These are phyloP conservation scores for Geotria australis DNA, from an alignment of 2,797 vertebrate genomes.

Conservation along the genomic window DNA sequence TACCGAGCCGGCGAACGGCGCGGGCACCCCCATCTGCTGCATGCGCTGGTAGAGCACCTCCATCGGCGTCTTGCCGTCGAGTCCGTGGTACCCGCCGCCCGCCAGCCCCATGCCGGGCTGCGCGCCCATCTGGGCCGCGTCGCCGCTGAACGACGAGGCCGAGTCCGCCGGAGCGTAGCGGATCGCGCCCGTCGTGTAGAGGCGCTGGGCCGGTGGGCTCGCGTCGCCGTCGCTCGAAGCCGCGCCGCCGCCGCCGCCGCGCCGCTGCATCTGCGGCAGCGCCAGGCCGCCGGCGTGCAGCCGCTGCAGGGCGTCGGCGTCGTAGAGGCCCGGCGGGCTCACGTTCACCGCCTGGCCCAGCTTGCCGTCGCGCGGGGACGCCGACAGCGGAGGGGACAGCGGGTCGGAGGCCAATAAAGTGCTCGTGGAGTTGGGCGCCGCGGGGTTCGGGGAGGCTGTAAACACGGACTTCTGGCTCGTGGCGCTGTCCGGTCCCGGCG, in stretches of 20 bases:
- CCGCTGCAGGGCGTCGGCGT: conserved; percentile 75
- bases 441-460: conserved; percentile 24
- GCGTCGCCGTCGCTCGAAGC: too few species aligned
- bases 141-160: not conserved
- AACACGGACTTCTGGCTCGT: conserved; percentile 46
- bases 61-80: not conserved
- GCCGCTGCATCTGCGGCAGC: conserved; percentile 74
- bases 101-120: not conserved
- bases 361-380: conserved; percentile 83
- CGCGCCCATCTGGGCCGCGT: not conserved
- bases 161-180: conserved; percentile 40
- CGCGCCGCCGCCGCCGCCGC: conserved; percentile 51
- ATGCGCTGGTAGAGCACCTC: not conserved
- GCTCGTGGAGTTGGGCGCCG: conserved; percentile 23
- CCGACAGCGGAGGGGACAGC: conserved; percentile 74
- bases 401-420: conserved; percentile 22
- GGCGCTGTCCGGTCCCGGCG: conserved; percentile 53
- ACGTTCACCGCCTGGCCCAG: conserved; percentile 17
- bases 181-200: conserved; percentile 97
- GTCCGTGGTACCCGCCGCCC: not conserved
- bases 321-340: conserved; percentile 42
- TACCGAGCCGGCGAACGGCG: not conserved
- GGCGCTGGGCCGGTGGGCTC: conserved; percentile 30
- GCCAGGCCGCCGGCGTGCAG: conserved; percentile 77
- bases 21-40: not conserved